phyloP scores from a whole-genome alignment of 2,888 invertebrate genomes.

The Phyllotreta cruciferae region DNA sequence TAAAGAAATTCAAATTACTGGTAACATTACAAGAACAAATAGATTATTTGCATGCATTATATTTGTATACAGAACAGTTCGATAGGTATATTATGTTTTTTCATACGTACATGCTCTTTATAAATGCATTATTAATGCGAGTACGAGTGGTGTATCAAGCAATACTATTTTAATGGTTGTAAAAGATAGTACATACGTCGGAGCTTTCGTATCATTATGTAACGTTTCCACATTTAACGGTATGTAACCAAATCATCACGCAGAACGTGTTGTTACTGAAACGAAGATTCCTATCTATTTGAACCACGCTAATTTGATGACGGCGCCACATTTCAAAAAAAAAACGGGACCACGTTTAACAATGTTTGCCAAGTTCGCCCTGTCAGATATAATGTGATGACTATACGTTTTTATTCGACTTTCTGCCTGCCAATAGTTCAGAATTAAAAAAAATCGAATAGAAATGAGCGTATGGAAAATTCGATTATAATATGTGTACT shows the following conservation, averaged over 20 bases:
- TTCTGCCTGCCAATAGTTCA: slow-evolving; percentile 10
- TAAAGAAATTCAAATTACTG: too few relatives aligned
- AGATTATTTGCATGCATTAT: too few relatives aligned
- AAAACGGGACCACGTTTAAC: slow-evolving; percentile 17
- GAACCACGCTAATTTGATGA: slow-evolving; percentile 31
- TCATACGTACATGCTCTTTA: too few relatives aligned
- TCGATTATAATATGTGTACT: slow-evolving; percentile 39
- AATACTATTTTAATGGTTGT: too few relatives aligned
- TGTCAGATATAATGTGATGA: slow-evolving; percentile 25
- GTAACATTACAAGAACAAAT: not conserved
- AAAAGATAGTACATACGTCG: too few relatives aligned
- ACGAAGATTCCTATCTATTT: slow-evolving; percentile 29
- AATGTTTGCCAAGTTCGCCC: slow-evolving; percentile 22
- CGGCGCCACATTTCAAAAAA: slow-evolving; percentile 28
- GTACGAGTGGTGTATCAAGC: too few relatives aligned
- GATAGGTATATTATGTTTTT: too few relatives aligned
- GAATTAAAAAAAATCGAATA: not conserved
- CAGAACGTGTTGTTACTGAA: slow-evolving; percentile 29
- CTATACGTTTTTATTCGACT: slow-evolving; percentile 18
- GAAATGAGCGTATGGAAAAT: slow-evolving; percentile 28
- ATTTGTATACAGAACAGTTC: too few relatives aligned
- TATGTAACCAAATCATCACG: slow-evolving; percentile 35
- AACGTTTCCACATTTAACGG: slow-evolving; percentile 29
- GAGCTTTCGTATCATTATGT: too few relatives aligned
- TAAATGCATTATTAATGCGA: too few relatives aligned